A percentile compares a stretch with the other conserved stretches of the same genome.
These are phyloP conservation scores for Hemibagrus guttatus DNA, from an alignment of 2,797 vertebrate species.

Conservation along the genomic window DNA sequence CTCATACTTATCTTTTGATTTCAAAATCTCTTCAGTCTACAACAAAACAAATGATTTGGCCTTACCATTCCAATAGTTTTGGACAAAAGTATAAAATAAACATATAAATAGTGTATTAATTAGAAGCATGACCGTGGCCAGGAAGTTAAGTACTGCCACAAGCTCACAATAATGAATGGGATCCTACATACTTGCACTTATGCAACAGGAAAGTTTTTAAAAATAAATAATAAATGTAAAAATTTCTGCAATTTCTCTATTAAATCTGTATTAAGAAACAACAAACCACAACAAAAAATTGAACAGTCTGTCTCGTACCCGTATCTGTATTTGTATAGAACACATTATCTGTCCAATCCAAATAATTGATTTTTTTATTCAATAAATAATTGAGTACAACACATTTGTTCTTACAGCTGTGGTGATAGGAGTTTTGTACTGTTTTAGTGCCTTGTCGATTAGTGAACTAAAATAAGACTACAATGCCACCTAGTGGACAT, in stretches of 20 bases:
- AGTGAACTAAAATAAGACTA: not conserved
- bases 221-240: too few species aligned
- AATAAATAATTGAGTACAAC: too few species aligned
- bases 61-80: too few species aligned
- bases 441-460: too few species aligned
- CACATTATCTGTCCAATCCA: too few species aligned
- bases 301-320: not conserved
- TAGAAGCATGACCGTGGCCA: not conserved
- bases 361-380: too few species aligned
- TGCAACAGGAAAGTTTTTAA: not conserved
- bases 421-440: too few species aligned
- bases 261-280: not conserved
- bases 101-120: not conserved
- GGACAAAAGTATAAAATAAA: not conserved
- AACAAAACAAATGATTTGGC: too few species aligned
- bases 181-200: not conserved
- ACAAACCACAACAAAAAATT: not conserved
- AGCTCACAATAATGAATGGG: not conserved
- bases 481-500: constrained; percentile 3
- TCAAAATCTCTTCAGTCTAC: too few species aligned
- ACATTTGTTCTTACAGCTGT: too few species aligned
- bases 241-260: not conserved
- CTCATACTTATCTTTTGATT: too few species aligned
- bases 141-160: not conserved
- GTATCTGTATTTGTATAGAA: not conserved